phyloP scores from a whole-genome alignment of 2,797 vertebrate species.

The Hapalemur alaotrensis region DNA sequence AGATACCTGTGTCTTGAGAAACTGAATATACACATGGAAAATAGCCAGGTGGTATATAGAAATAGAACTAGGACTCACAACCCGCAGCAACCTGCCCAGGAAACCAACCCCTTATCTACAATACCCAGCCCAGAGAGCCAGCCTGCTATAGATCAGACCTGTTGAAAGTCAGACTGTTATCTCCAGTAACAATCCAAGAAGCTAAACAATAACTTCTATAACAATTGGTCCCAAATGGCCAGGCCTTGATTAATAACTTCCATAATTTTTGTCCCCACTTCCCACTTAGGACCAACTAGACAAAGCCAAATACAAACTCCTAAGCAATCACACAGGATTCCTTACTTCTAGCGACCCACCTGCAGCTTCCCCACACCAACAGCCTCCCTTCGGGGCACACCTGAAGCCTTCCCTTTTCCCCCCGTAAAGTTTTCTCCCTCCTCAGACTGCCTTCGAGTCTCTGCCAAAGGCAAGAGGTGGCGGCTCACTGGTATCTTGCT shows the following conservation, averaged over 20 bases:
- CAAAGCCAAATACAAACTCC: neutral
- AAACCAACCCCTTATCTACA: neutral
- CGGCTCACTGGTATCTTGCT: neutral
- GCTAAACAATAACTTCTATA: neutral
- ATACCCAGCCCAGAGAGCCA: neutral
- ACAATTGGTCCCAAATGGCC: neutral
- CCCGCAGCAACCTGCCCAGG: neutral
- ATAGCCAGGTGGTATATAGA: neutral
- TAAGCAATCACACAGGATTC: neutral
- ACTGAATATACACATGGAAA: neutral
- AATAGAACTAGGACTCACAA: neutral
- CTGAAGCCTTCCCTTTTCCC: neutral
- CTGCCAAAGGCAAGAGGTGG: neutral
- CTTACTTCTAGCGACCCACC: neutral
- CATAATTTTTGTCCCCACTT: neutral
- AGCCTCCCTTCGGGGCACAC: neutral
- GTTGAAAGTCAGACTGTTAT: neutral
- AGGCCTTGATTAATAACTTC: neutral
- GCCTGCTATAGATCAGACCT: neutral
- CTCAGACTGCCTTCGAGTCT: neutral
- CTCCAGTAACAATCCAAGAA: neutral
- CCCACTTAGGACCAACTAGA: neutral
- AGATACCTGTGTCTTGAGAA: neutral
- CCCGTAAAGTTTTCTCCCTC: neutral
- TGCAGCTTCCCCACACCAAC: neutral